Evolutionary conservation across 2,113 vertebrate species (phyloP).

Genomic region (Plotosus lineatus): DNA sequence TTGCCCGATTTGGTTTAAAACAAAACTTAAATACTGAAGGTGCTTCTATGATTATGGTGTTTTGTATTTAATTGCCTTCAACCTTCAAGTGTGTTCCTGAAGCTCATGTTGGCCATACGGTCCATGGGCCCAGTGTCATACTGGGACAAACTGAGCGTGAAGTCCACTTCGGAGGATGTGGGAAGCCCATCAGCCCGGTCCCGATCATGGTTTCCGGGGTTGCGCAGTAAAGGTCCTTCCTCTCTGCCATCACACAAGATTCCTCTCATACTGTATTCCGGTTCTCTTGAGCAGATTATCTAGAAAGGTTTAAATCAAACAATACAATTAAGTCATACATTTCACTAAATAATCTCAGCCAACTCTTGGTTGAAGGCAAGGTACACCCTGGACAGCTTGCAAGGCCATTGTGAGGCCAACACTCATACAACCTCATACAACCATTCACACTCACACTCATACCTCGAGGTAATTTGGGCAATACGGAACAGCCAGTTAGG

Average conservation of each 20-base stretch:
- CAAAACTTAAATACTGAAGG: neutral
- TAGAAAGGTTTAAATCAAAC: conserved; percentile 54
- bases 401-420: no score
- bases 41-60: neutral
- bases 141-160: conserved; percentile 75
- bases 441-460: no score
- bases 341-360: no score
- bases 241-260: conserved; percentile 76
- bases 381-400: no score
- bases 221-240: conserved; percentile 86
- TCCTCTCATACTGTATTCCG: conserved; percentile 85
- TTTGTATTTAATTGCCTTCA: conserved; percentile 30
- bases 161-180: conserved; percentile 85
- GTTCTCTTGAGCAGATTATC: conserved; percentile 85
- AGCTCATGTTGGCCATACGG: conserved; percentile 85
- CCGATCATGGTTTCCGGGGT: conserved; percentile 86
- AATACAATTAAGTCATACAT: conserved; percentile 16
- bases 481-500: no score
- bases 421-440: no score
- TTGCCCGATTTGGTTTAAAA: neutral
- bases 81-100: conserved; percentile 94
- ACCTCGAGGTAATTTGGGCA: no score
- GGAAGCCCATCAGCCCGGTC: conserved; percentile 78
- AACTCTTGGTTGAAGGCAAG: no score
- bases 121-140: conserved; percentile 89